Base-by-base conservation (phyloP, 2,797 vertebrate species). In the Rhabdophis nuchalis region DNA sequence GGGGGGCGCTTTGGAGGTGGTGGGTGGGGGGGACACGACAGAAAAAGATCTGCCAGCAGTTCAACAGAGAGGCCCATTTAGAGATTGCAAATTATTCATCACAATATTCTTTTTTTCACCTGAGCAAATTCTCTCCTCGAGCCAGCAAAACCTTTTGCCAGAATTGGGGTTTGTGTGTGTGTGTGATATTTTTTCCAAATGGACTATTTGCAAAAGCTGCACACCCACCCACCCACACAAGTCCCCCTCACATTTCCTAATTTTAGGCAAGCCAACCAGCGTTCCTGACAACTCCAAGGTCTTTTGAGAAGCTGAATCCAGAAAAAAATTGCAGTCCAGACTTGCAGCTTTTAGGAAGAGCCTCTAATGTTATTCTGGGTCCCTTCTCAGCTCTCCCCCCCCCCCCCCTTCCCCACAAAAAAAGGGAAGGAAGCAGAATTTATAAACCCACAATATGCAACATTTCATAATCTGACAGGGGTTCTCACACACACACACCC, bases 1-100 rank as follows among this genome's bases (percentile, higher is more conserved):
- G 7, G 36, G 2, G 57, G 46, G 7, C 25, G 2, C 2, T 32
- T 29, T 41, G 32, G 36, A 61, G 32, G 3, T 3, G 32, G 18
- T n/a, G 0, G 2, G 8, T 27, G 36, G 3, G 1, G 23, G 56
- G 4, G 1, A 56, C 1, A 14, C 11, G 16, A 53, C 20, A 32
- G 41, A 1, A 77, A 52, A 58, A 12, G 41, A 50, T 60, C 29
- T 20, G 54, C 50, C 54, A 5, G 25, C 29, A 9, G 11, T n/a
- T 29, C 29, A 1, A 52, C 25, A 60, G 41, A 60, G 56, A 32
- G 36, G 27, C 54, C 32, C 9, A 29, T 11, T 14, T 85, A 14
- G 14, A 77, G n/a, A 77, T 41, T 77, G 68, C 32, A 53, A 18
- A 52, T 53, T 29, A 53, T 53, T 54, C 14, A 16, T 54, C 52